Base-by-base conservation (phyloP, 1,140 invertebrate genomes). In the Neodiprion lecontei region DNA sequence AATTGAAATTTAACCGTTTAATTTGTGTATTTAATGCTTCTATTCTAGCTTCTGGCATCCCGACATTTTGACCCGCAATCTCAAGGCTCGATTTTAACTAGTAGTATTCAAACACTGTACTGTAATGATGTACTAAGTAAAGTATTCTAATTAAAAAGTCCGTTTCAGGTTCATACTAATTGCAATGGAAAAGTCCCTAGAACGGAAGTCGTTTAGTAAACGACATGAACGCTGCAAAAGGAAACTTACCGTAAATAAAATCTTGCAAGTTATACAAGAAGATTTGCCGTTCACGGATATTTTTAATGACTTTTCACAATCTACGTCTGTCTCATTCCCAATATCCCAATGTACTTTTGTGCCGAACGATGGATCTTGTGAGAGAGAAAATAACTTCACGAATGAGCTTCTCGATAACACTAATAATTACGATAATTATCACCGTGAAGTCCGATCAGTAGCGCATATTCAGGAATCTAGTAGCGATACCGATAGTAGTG, bases 271-370 rank as follows among this genome's bases (percentile, higher is more conserved):
- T 53, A 53, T 53, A 10, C 9, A 53, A 53, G 50, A 53, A 53
- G 50, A 53, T 53, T 53, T 53, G 14, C 50, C 0, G 50, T 53
- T 53, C 9, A 14, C 14, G 9, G 50, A 53, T 10, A 53, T 53
- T 53, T 53, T 53, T 53, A 53, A 53, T 53, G 50, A 53, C 50
- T 53, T 53, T 9, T 53, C 50, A 53, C 50, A 53, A 53, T 53
- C 9, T 53, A 53, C 50, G 50, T 9, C 50, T 53, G 14, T 53
- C 14, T 53, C 50, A 53, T 53, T 53, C 50, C 9, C 50, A 53
- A 53, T 53, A 14, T 53, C 9, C 50, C 17, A 21, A 21, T 21
- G 17, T 53, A 53, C 50, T 53, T 53, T 14, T 9, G 9, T 53
- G 14, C 50, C 50, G 50, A 14, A 53, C 9, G 50, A 53, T 14